Evolutionary conservation across 2,888 invertebrate species (phyloP).

Genomic region (Epiblema foenella): DNA sequence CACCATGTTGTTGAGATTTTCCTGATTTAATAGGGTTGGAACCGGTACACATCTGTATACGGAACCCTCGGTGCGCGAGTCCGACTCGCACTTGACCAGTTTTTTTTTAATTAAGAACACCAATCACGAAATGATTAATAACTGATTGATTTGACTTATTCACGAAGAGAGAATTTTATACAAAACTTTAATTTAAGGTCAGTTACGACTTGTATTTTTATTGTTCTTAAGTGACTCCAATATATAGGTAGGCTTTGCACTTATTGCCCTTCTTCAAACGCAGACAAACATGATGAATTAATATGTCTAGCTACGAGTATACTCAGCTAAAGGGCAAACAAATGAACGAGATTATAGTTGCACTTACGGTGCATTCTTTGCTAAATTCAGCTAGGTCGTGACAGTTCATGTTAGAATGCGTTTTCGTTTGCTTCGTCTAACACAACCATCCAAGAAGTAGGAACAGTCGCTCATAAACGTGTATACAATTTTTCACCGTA

Average conservation of each 20-base stretch:
- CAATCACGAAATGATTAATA: background rate
- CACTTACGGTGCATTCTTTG: too few relatives aligned
- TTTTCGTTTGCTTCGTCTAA: conserved; percentile 1
- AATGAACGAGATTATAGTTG: too few relatives aligned
- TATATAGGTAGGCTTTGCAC: background rate
- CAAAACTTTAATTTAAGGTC: background rate
- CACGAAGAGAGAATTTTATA: too few relatives aligned
- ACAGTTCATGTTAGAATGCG: background rate
- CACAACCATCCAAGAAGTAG: background rate
- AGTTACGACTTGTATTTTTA: too few relatives aligned
- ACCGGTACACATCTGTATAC: too few relatives aligned
- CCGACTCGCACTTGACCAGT: too few relatives aligned
- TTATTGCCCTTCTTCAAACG: background rate
- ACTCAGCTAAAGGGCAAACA: too few relatives aligned
- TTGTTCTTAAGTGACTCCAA: too few relatives aligned
- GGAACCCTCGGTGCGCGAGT: too few relatives aligned
- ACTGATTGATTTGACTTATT: background rate
- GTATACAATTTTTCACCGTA: conserved; percentile 5
- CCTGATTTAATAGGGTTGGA: too few relatives aligned
- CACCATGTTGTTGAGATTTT: too few relatives aligned
- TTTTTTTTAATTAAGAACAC: background rate
- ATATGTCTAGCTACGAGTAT: too few relatives aligned
- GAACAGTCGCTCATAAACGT: conserved; percentile 5
- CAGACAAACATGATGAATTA: background rate
- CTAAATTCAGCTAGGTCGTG: background rate